Evolutionary conservation across 2,113 vertebrate genomes (phyloP).

Genomic region (Triplophysa dalaica): DNA sequence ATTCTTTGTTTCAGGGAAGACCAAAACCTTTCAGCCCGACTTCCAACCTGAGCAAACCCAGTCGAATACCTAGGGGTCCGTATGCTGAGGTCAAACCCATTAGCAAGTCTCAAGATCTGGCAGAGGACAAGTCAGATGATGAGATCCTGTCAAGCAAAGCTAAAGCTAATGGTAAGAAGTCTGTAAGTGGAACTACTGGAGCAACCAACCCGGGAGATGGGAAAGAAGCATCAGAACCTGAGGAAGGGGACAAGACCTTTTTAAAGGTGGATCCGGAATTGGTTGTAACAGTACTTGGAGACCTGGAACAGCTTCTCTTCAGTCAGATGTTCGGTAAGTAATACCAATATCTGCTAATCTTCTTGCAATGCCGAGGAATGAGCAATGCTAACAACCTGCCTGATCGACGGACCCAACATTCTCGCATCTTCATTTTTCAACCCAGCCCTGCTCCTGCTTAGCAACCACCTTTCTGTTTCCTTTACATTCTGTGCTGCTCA

Average conservation of each 20-base stretch:
- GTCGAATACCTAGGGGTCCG: constrained; percentile 89
- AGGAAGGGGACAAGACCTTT: constrained; percentile 85
- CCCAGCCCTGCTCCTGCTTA: constrained; percentile 39
- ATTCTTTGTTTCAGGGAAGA: constrained; percentile 88
- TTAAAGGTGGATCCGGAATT: constrained; percentile 96
- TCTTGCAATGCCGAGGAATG: constrained; percentile 15
- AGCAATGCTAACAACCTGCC: constrained; percentile 25
- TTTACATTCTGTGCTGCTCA: constrained; percentile 7
- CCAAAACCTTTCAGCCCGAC: constrained; percentile 75
- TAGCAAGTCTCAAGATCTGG: constrained; percentile 82
- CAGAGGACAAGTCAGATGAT: constrained; percentile 76
- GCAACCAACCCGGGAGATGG: constrained; percentile 52
- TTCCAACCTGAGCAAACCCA: constrained; percentile 79
- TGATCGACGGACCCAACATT: neutral
- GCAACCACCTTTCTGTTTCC: constrained; percentile 22
- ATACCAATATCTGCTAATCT: neutral
- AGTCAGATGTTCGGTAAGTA: constrained; percentile 95
- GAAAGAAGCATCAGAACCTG: constrained; percentile 40
- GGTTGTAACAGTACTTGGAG: constrained; percentile 94
- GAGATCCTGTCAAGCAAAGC: constrained; percentile 78
- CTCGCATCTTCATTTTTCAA: neutral
- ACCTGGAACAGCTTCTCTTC: constrained; percentile 96
- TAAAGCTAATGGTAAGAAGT: constrained; percentile 69
- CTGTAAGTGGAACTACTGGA: constrained; percentile 59
- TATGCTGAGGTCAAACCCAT: constrained; percentile 95